Evolutionary conservation across 2,797 vertebrate species (phyloP).

Genomic region (Acridotheres tristis): DNA sequence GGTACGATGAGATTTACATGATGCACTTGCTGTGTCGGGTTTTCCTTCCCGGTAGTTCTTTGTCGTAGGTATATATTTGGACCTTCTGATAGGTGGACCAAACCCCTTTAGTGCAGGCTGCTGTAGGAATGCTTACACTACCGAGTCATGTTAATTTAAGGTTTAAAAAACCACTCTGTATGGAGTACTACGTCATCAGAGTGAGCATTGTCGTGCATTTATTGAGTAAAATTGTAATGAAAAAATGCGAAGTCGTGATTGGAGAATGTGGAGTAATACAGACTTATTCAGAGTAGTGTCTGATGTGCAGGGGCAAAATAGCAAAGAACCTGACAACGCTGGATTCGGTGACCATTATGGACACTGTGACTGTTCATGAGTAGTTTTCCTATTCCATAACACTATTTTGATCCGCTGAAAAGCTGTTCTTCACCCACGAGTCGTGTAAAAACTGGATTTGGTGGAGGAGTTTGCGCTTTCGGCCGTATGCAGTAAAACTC

Average conservation of each 20-base stretch:
- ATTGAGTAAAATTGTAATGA: not conserved
- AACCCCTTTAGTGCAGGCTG: no score
- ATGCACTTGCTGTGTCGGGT: rapidly evolving
- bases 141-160: rapidly evolving
- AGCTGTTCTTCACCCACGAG: not conserved
- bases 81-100: rapidly evolving
- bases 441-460: rapidly evolving
- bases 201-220: not conserved
- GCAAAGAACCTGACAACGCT: not conserved
- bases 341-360: not conserved
- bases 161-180: rapidly evolving
- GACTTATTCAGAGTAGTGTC: no score
- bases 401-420: rapidly evolving
- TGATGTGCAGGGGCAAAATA: no score
- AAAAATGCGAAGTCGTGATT: rapidly evolving
- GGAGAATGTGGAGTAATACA: rapidly evolving
- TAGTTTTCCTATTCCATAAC: no score
- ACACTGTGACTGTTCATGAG: no score
- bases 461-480: rapidly evolving
- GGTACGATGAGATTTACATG: no score
- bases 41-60: rapidly evolving
- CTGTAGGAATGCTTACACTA: not conserved
- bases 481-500: no score
- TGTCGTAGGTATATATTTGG: rapidly evolving
- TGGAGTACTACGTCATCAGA: not conserved